Percentiles rank a stretch among this genome's conserved stretches.
phyloP scores from a whole-genome alignment of 2,113 vertebrate genomes.

The Colossoma macropomum region DNA sequence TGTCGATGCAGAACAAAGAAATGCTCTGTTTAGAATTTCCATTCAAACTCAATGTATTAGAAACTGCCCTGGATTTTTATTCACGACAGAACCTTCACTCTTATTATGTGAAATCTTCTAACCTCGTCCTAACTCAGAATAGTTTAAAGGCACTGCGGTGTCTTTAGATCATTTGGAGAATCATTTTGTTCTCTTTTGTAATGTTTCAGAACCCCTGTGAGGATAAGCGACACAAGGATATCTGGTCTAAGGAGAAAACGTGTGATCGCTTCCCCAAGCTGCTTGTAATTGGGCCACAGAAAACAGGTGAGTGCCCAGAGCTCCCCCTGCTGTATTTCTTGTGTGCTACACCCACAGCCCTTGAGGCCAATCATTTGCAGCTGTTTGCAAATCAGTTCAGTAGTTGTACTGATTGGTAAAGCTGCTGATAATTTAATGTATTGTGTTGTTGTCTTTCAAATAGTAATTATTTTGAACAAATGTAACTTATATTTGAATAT shows the following conservation, averaged over 20 bases:
- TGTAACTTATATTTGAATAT: too few species aligned
- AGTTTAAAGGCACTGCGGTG: not conserved
- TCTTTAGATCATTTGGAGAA: not conserved
- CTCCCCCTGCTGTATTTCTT: constrained; percentile 55
- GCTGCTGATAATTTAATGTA: too few species aligned
- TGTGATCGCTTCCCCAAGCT: constrained; percentile 97
- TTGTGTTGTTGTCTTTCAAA: too few species aligned
- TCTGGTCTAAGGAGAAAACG: constrained; percentile 99
- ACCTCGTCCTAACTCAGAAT: not conserved
- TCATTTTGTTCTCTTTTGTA: not conserved
- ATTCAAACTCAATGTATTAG: not conserved
- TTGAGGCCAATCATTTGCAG: not conserved
- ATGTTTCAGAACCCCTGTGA: constrained; percentile 94
- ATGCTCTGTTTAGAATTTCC: not conserved
- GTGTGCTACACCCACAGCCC: not conserved
- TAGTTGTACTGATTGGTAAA: too few species aligned
- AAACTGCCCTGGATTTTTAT: too few species aligned
- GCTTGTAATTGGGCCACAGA: constrained; percentile 95
- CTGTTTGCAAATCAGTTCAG: not conserved
- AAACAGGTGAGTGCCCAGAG: constrained; percentile 84
- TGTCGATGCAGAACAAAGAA: not conserved
- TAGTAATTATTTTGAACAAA: too few species aligned
- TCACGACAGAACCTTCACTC: too few species aligned
- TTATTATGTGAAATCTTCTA: too few species aligned
- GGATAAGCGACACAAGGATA: constrained; percentile 98